Evolutionary conservation across 2,797 vertebrate species (phyloP).

Genomic region (Crenichthys baileyi): DNA sequence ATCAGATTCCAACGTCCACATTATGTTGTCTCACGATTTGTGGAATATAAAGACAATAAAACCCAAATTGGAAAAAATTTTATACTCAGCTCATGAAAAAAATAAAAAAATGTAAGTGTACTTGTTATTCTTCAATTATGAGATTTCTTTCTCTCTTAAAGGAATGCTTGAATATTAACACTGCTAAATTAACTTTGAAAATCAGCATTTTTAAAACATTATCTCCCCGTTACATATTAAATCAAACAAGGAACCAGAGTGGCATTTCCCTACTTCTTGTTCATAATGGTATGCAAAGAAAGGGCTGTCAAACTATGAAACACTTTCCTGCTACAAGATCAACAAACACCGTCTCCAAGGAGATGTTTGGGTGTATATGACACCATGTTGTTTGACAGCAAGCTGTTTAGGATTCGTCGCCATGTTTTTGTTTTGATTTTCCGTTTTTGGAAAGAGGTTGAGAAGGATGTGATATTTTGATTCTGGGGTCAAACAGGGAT

Average conservation of each 20-base stretch:
- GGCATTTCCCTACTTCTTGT: not conserved
- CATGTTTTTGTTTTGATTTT: slow-evolving; percentile 51
- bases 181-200: not conserved
- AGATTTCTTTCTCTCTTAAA: not conserved
- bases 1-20: not conserved
- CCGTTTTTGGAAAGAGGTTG: slow-evolving; percentile 45
- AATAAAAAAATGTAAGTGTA: not conserved
- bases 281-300: not conserved
- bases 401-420: slow-evolving; percentile 50
- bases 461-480: slow-evolving; percentile 69
- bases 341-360: slow-evolving; percentile 29
- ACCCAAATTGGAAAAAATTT: not conserved
- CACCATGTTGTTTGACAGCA: slow-evolving; percentile 43
- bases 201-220: not conserved
- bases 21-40: not conserved
- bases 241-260: not conserved
- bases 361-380: slow-evolving; percentile 22
- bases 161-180: not conserved
- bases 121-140: not conserved
- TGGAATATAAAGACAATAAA: not conserved
- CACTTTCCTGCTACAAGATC: slow-evolving; percentile 24
- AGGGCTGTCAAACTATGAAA: slow-evolving; percentile 25
- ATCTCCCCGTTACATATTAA: not conserved
- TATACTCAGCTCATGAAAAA: not conserved
- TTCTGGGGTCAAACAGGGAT: slow-evolving; percentile 52